These are phyloP conservation scores for Meleagris gallopavo DNA, from an alignment of 2,113 vertebrate genomes.

Conservation along the genomic window DNA sequence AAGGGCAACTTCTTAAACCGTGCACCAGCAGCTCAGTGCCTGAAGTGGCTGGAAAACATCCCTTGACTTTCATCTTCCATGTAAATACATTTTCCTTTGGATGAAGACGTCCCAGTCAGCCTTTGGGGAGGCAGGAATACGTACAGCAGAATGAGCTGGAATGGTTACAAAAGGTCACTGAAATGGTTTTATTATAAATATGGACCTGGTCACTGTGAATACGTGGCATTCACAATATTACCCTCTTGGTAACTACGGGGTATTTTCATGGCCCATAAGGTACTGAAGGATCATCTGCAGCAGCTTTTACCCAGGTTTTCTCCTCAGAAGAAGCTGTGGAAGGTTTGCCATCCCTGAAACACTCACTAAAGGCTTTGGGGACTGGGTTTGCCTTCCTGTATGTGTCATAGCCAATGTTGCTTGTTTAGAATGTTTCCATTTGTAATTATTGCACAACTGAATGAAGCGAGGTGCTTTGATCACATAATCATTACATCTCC, in stretches of 20 bases:
- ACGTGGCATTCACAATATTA: not conserved
- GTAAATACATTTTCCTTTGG: not conserved
- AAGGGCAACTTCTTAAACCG: not conserved
- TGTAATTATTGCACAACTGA: not conserved
- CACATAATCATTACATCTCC: not conserved
- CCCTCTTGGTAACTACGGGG: fast-evolving
- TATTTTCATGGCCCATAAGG: not conserved
- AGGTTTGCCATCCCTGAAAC: fast-evolving
- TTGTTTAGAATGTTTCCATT: not conserved
- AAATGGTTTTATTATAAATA: not conserved
- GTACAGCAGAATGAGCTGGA: not conserved
- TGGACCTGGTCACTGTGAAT: not conserved
- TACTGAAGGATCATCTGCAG: not conserved
- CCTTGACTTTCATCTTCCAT: not conserved
- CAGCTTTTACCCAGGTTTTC: not conserved
- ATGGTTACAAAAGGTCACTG: not conserved
- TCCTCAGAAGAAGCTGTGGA: not conserved
- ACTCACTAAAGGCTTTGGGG: fast-evolving
- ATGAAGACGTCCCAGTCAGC: not conserved
- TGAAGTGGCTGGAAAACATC: not conserved
- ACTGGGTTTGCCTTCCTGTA: not conserved
- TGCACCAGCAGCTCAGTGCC: not conserved
- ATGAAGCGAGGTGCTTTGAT: not conserved
- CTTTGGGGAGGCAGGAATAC: not conserved
- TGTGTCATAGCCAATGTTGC: not conserved